Conservation (phyloP, 1,140 invertebrate species). For the Cyclina sinensis region DNA sequence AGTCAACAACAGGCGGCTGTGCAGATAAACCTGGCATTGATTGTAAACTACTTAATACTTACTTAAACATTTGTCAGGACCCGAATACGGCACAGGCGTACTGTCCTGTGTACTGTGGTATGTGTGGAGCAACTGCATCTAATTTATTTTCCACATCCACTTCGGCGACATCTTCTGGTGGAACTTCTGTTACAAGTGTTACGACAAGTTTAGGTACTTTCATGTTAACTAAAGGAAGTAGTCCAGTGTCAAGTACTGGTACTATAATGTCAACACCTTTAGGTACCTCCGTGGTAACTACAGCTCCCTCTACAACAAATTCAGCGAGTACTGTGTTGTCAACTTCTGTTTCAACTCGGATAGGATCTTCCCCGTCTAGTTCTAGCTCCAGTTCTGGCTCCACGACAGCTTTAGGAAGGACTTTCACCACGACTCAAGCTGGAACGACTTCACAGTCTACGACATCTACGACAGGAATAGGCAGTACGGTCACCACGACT, state of each 20-base stretch:
- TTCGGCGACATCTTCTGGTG: neutral
- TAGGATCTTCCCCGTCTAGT: neutral
- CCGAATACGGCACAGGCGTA: conserved; percentile 8
- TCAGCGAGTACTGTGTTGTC: neutral
- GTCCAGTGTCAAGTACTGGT: too few species aligned
- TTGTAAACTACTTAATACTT: conserved; percentile 39
- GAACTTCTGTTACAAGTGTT: neutral
- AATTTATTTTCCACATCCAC: neutral
- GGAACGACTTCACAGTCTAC: neutral
- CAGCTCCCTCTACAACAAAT: neutral
- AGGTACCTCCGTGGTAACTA: neutral
- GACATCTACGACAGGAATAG: neutral
- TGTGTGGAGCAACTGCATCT: conserved; percentile 28
- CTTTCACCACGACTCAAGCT: neutral
- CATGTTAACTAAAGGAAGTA: neutral
- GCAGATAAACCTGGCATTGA: conserved; percentile 20
- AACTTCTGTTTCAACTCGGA: neutral
- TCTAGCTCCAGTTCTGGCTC: neutral
- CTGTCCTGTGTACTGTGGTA: conserved; percentile 21
- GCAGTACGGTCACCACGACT: neutral
- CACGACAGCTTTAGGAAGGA: neutral
- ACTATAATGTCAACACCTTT: neutral
- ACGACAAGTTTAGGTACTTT: neutral
- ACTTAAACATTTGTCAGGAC: conserved; percentile 26
- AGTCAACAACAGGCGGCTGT: neutral